A percentile compares a stretch with the other conserved stretches of the same genome.
Evolutionary conservation across 1,140 invertebrate genomes (phyloP).

Genomic region (Drosophila varians): DNA sequence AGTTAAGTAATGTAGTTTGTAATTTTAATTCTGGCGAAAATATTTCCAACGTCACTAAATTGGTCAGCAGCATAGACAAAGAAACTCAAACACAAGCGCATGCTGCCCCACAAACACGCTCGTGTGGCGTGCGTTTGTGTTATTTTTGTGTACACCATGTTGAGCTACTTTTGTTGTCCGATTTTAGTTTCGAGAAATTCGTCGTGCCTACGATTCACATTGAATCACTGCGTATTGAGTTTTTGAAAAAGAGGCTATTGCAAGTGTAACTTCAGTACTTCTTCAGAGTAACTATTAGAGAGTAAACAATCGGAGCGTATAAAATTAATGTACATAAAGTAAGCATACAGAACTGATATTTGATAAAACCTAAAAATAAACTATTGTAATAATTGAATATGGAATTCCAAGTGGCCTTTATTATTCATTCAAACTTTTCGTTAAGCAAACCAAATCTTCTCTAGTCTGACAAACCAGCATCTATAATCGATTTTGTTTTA

Average conservation of each 20-base stretch:
- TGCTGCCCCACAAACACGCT: background rate
- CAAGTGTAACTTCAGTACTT: conserved; percentile 1
- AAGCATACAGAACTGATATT: conserved; percentile 69
- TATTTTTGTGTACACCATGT: conserved; percentile 59
- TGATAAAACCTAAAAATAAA: conserved; percentile 68
- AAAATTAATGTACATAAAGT: conserved; percentile 36
- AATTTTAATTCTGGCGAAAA: conserved; percentile 1
- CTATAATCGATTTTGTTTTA: conserved; percentile 81
- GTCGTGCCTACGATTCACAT: conserved; percentile 28
- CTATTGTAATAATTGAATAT: conserved; percentile 48
- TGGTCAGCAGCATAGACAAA: conserved; percentile 28
- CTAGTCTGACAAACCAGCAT: conserved; percentile 43
- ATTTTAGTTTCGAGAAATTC: conserved; percentile 37
- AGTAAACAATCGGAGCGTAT: conserved; percentile 10
- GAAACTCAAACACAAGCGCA: conserved; percentile 9
- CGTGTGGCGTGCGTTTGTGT: conserved; percentile 2
- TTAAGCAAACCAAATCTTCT: conserved; percentile 27
- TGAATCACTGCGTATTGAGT: conserved; percentile 17
- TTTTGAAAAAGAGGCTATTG: background rate
- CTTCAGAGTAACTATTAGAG: background rate
- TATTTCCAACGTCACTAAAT: conserved; percentile 2
- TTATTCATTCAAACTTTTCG: conserved; percentile 37
- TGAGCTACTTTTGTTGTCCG: conserved; percentile 37
- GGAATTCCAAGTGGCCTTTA: conserved; percentile 67
- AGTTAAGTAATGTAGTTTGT: conserved; percentile 25